Evolutionary conservation across 2,888 invertebrate genomes (phyloP).

Genomic region (Caenorhabditis becei): DNA sequence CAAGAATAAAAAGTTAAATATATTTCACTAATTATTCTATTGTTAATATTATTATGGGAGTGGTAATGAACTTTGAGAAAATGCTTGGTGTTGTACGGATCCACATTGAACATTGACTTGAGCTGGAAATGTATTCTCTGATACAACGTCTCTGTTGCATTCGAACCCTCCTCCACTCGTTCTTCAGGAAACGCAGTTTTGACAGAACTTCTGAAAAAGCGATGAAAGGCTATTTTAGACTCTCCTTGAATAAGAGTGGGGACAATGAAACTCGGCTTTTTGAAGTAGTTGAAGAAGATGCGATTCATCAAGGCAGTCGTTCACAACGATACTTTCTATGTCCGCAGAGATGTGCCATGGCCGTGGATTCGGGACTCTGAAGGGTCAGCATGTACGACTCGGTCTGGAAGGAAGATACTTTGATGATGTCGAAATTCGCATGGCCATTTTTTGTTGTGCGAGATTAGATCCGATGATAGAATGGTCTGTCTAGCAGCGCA

Average conservation of each 20-base stretch:
- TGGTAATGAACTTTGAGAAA: background rate
- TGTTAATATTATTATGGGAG: too few species aligned
- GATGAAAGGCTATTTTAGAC: constrained; percentile 47
- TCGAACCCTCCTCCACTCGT: background rate
- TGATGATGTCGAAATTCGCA: background rate
- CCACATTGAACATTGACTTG: background rate
- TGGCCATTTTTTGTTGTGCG: too few species aligned
- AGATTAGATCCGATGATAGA: background rate
- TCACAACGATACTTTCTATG: constrained; percentile 37
- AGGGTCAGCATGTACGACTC: constrained; percentile 35
- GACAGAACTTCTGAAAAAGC: background rate
- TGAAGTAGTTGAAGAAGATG: constrained; percentile 47
- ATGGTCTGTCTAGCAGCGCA: background rate
- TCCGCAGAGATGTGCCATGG: constrained; percentile 39
- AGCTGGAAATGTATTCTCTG: background rate
- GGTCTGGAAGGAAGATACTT: constrained; percentile 24
- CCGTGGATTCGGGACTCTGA: constrained; percentile 42
- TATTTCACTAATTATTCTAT: too few species aligned
- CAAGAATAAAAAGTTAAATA: too few species aligned
- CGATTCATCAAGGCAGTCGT: constrained; percentile 34
- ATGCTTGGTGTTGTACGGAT: background rate
- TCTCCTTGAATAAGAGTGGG: constrained; percentile 43
- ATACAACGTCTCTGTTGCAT: background rate
- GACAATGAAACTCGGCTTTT: constrained; percentile 13
- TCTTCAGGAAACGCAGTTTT: background rate